phyloP scores from a whole-genome alignment of 1,140 invertebrate genomes.

The Drosophila mayri region DNA sequence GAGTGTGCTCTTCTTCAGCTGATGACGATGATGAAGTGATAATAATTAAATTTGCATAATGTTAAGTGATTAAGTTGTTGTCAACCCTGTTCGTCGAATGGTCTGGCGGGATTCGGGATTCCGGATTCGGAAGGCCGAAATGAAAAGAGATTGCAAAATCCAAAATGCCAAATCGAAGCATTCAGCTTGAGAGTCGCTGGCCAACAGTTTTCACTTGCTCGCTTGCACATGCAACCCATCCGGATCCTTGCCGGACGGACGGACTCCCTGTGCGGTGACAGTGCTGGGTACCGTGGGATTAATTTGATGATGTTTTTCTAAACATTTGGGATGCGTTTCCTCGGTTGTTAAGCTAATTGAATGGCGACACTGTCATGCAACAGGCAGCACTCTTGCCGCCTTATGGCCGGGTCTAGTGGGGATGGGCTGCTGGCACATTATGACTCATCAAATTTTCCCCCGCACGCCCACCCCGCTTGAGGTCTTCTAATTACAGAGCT shows the following conservation, averaged over 20 bases:
- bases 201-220: constrained; percentile 37
- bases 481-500: constrained; percentile 80
- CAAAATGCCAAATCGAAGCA: constrained; percentile 64
- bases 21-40: constrained; percentile 73
- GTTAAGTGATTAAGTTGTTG: constrained; percentile 80
- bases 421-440: constrained; percentile 29
- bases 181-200: constrained; percentile 11
- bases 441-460: constrained; percentile 37
- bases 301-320: constrained; percentile 70
- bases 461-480: constrained; percentile 38
- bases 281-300: constrained; percentile 59
- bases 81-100: constrained; percentile 57
- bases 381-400: constrained; percentile 40
- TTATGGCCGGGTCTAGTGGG: not conserved
- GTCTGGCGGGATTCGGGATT: constrained; percentile 29
- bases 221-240: not conserved
- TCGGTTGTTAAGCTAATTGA: constrained; percentile 75
- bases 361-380: constrained; percentile 71
- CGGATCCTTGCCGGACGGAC: constrained; percentile 6
- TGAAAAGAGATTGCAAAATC: constrained; percentile 24
- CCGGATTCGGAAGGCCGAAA: constrained; percentile 1
- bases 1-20: constrained; percentile 7
- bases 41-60: constrained; percentile 82
- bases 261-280: constrained; percentile 31
- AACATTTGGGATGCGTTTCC: constrained; percentile 71